These are phyloP conservation scores for Branchinecta sandiegonensis DNA, from an alignment of 2,888 invertebrate species.

Conservation along the genomic window DNA sequence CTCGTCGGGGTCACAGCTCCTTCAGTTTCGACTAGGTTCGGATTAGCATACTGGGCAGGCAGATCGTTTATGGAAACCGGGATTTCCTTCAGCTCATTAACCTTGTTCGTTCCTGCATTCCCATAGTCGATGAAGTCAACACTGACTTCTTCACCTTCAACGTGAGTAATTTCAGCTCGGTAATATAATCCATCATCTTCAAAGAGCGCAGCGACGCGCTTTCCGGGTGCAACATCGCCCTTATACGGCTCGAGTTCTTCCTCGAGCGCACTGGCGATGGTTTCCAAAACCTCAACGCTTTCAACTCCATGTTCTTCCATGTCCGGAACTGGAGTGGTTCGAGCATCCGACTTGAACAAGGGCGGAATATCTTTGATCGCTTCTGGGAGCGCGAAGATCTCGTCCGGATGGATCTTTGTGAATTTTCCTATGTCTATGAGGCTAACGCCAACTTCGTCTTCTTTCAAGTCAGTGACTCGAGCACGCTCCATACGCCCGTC, in stretches of 20 bases:
- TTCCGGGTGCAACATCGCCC: not conserved
- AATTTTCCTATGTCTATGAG: not conserved
- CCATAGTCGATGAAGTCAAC: constrained; percentile 22
- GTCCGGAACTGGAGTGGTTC: no score
- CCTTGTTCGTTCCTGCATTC: not conserved
- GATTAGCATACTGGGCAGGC: constrained; percentile 16
- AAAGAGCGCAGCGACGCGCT: constrained; percentile 18
- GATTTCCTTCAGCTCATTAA: constrained; percentile 1
- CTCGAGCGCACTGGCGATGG: not conserved
- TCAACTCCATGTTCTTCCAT: no score
- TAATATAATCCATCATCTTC: constrained; percentile 20
- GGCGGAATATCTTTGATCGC: constrained; percentile 6
- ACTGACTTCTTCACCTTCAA: not conserved
- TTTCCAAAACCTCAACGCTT: not conserved
- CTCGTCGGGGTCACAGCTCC: no score
- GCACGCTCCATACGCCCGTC: not conserved
- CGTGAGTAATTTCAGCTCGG: constrained; percentile 16
- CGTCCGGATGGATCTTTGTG: not conserved
- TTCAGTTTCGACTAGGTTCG: not conserved
- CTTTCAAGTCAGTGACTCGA: not conserved
- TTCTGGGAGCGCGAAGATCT: not conserved
- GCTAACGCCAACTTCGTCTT: not conserved
- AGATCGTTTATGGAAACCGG: constrained; percentile 13
- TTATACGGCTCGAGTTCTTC: not conserved
- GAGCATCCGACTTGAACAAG: not conserved